phyloP scores from a whole-genome alignment of 2,888 invertebrate genomes.

The Caenorhabditis sp. region DNA sequence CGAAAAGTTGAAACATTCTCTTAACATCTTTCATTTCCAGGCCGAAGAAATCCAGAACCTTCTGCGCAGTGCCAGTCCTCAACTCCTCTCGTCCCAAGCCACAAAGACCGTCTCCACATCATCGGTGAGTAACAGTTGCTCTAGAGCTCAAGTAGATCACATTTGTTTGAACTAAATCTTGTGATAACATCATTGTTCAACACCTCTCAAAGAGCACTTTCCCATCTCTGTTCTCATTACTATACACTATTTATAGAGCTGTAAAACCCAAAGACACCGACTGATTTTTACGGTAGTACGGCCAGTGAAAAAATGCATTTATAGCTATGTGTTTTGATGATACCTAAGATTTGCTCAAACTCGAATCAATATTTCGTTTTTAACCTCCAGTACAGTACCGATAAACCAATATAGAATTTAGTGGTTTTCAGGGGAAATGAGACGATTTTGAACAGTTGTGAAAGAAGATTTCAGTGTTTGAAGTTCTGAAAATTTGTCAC shows the following conservation, averaged over 20 bases:
- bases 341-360: neutral
- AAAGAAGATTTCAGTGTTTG: no score
- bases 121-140: constrained; percentile 28
- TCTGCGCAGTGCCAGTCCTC: constrained; percentile 65
- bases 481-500: no score
- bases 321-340: neutral
- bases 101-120: constrained; percentile 30
- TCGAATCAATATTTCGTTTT: neutral
- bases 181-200: constrained; percentile 1
- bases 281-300: neutral
- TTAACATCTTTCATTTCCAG: constrained; percentile 38
- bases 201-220: neutral
- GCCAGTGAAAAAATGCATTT: neutral
- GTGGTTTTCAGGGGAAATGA: no score
- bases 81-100: constrained; percentile 24
- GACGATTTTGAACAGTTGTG: no score
- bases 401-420: no score
- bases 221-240: neutral
- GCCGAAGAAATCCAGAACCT: constrained; percentile 72
- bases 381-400: no score
- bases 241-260: neutral
- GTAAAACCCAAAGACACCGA: neutral
- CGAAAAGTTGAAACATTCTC: neutral
- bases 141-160: neutral
- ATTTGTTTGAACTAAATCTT: constrained; percentile 21